Evolutionary conservation across 2,888 invertebrate species (phyloP).

Genomic region (Meiosimyza decipiens): DNA sequence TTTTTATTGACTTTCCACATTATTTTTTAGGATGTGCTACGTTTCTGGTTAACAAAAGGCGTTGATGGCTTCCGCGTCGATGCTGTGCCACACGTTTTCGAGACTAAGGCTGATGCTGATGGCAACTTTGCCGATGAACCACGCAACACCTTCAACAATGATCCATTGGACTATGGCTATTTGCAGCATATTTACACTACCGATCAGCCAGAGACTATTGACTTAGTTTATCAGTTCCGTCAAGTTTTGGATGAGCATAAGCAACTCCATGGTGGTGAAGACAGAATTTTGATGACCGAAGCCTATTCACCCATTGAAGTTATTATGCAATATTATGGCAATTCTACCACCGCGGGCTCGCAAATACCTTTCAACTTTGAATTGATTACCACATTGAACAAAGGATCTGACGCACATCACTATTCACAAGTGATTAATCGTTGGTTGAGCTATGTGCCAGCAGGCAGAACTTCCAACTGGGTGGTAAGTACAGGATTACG

Average conservation of each 20-base stretch:
- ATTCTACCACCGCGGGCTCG: conserved; percentile 65
- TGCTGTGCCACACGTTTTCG: conserved; percentile 69
- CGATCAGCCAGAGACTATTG: conserved; percentile 71
- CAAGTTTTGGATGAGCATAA: conserved; percentile 69
- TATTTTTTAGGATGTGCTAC: conserved; percentile 69
- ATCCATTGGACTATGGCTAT: conserved; percentile 69
- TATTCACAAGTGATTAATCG: conserved; percentile 69
- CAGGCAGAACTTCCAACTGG: conserved; percentile 73
- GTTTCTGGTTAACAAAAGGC: conserved; percentile 82
- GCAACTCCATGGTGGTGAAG: conserved; percentile 57
- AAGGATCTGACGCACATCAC: conserved; percentile 68
- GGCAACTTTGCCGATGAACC: conserved; percentile 70
- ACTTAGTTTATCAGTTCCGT: conserved; percentile 71
- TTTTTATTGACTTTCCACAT: not conserved
- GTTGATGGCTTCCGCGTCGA: conserved; percentile 83
- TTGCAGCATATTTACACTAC: conserved; percentile 72
- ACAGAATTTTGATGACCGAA: conserved; percentile 72
- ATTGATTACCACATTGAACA: conserved; percentile 70
- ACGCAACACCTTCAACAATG: conserved; percentile 63
- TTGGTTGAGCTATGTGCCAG: conserved; percentile 73
- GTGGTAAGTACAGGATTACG: conserved; percentile 66
- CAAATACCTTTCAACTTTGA: conserved; percentile 78
- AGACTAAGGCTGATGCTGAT: conserved; percentile 52
- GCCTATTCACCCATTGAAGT: conserved; percentile 70
- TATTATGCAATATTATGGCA: conserved; percentile 74